Conservation (phyloP, 2,797 vertebrate genomes). For the Dendrocincla tyrannina region DNA sequence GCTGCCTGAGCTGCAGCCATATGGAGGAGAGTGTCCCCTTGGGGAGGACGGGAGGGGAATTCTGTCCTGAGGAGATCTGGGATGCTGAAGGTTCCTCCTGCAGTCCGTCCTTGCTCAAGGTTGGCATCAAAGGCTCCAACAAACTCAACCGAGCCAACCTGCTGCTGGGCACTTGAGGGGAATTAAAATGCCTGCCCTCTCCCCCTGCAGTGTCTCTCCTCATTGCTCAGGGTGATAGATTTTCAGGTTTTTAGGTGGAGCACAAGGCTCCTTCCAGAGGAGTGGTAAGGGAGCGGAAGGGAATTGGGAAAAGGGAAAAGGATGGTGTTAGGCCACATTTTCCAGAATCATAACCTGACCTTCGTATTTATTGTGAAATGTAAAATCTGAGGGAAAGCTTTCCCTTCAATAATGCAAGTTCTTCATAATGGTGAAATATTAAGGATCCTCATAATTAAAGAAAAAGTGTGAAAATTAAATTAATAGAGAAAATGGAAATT, state of each 20-base stretch:
- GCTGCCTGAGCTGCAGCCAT: background rate
- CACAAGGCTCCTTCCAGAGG: background rate
- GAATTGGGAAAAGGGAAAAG: background rate
- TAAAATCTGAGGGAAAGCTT: background rate
- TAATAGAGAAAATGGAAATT: background rate
- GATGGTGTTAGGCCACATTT: background rate
- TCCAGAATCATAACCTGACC: background rate
- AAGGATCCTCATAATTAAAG: background rate
- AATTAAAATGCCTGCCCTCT: background rate
- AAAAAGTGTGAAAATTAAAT: background rate
- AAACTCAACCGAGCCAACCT: background rate
- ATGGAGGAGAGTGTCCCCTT: background rate
- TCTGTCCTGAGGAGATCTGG: background rate
- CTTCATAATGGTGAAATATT: background rate
- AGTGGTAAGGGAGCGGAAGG: background rate
- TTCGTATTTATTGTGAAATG: background rate
- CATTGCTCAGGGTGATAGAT: background rate
- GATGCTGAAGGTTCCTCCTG: background rate
- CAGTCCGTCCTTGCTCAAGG: background rate
- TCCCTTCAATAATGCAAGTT: background rate
- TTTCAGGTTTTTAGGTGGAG: background rate
- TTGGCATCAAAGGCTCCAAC: background rate
- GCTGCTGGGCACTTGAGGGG: background rate
- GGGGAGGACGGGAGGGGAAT: background rate
- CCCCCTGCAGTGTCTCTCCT: background rate